Evolutionary conservation across 2,888 invertebrate genomes (phyloP), one percentile per base, ranked within the genome.

Genomic region (Tridacna gigas): DNA sequence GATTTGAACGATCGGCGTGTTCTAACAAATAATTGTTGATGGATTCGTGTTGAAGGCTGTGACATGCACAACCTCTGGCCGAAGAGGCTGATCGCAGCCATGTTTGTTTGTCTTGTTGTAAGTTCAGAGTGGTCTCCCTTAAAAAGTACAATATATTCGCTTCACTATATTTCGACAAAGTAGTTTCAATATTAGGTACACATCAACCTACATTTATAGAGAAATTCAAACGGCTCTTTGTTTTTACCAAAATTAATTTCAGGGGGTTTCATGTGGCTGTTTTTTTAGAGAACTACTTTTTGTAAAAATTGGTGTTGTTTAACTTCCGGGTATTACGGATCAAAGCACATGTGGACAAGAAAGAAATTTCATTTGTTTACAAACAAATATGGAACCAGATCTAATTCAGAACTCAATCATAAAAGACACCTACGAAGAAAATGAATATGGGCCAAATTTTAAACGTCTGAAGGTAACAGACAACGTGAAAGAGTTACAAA

Each of bases 401-500:
- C 74, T 90, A 45, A 90, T 90, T 51, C 89, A 91, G 56, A 88
- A 90, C 74, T 89, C 90, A n/a, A 60, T 89, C 12, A 78, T 78
- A 76, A 84, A 83, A 48, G 82, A 87, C 15, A 88, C 73, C 63
- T 75, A 81, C 97, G 83, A 83, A 13, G 90, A 92, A 60, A 80
- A 61, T 74, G 91, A 91, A 25, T 91, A 90, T 80, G 93, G 93
- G 61, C 74, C 90, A 12, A 91, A 93, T 60, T 89, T 94, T 28
- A 92, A 92, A 74, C 82, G 85, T 45, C 74, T 94, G 65, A 91
- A 89, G 82, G 84, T 90, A 20, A 94, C 94, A 60, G 94, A 94
- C 78, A 94, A 94, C 83, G 90, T 94, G 47, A 91, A 93, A 71
- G 94, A 95, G 88, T 92, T 96, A 22, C 95, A 96, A 88, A 96